Conservation (phyloP, 2,888 invertebrate genomes). For the Caenorhabditis sp. region DNA sequence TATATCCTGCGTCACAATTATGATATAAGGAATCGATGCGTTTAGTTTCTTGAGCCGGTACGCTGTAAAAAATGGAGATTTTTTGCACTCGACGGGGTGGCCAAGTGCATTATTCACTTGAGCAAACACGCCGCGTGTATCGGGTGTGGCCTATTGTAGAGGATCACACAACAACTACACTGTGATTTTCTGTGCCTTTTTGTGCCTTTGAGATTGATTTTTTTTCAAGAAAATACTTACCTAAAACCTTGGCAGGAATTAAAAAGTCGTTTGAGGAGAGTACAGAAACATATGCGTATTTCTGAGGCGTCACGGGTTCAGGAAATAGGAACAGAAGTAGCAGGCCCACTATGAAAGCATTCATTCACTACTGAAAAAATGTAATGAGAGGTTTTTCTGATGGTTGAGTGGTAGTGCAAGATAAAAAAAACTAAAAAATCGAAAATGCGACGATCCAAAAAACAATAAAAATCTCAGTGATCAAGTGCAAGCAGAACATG, state of each 20-base stretch:
- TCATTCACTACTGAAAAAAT: slow-evolving; percentile 43
- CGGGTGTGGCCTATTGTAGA: slow-evolving; percentile 22
- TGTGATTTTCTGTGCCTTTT: slow-evolving; percentile 20
- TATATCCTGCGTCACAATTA: slow-evolving; percentile 77
- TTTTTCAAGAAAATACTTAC: slow-evolving; percentile 63
- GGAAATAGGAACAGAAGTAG: not conserved
- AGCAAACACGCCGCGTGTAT: slow-evolving; percentile 19
- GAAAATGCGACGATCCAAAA: too few species aligned
- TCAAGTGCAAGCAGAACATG: not conserved
- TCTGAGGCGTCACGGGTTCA: slow-evolving; percentile 18
- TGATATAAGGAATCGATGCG: slow-evolving; percentile 70
- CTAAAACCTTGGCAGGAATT: slow-evolving; percentile 74
- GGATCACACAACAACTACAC: slow-evolving; percentile 26
- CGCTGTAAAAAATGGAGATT: slow-evolving; percentile 61
- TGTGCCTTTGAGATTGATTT: not conserved
- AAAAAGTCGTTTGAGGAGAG: slow-evolving; percentile 75
- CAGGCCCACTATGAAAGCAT: slow-evolving; percentile 53
- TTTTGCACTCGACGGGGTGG: slow-evolving; percentile 23
- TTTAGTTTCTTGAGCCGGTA: slow-evolving; percentile 68
- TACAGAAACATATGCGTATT: slow-evolving; percentile 68
- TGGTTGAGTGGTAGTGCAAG: not conserved
- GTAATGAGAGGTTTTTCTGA: too few species aligned
- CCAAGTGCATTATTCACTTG: slow-evolving; percentile 40
- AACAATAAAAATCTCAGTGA: slow-evolving; percentile 15
- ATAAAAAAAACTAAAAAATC: not conserved